Conservation (phyloP, 2,113 vertebrate species). For the Megaptera novaeangliae region DNA sequence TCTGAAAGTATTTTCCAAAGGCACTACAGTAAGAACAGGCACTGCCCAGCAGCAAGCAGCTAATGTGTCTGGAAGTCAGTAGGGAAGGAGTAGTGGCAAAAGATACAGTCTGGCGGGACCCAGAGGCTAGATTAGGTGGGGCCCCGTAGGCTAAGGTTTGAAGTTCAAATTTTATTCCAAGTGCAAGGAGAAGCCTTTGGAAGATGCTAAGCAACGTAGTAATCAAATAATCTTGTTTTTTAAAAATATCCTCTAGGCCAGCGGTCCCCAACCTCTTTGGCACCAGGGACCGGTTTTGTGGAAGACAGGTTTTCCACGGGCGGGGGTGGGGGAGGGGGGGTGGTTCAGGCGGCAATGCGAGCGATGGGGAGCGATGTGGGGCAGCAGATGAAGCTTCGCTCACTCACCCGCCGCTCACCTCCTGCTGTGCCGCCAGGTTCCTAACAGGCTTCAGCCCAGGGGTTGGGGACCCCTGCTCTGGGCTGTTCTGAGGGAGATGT, state of each 20-base stretch:
- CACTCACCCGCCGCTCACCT: no score
- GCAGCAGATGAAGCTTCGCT: no score
- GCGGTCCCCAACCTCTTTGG: no score
- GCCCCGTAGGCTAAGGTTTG: neutral
- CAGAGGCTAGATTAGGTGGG: neutral
- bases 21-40: neutral
- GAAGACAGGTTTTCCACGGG: no score
- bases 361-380: no score
- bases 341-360: no score
- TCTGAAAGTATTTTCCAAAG: neutral
- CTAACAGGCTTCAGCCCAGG: no score
- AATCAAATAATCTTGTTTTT: neutral
- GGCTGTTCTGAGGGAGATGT: neutral
- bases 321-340: no score
- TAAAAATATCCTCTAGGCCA: neutral
- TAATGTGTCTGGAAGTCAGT: rapidly evolving
- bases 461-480: no score
- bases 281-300: no score
- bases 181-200: neutral
- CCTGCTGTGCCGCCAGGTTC: no score
- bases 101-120: neutral
- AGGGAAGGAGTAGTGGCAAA: neutral
- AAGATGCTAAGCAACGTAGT: neutral
- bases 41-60: neutral
- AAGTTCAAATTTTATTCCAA: neutral